Conservation (phyloP, 2,888 invertebrate genomes). For the Plagodis pulveraria region DNA sequence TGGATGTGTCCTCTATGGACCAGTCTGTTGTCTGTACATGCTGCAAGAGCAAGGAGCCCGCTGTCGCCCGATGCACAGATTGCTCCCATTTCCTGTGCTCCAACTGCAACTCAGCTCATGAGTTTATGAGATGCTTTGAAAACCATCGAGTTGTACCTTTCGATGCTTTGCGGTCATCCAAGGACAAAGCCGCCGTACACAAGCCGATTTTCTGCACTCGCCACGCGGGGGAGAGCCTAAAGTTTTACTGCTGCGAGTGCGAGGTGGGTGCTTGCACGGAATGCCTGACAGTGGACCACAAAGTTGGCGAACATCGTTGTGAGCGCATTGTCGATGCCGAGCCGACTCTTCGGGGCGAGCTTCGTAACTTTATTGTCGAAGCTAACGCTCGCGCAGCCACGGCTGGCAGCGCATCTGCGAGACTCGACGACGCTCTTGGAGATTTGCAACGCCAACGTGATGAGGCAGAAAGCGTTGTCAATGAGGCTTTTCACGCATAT, state of each 20-base stretch:
- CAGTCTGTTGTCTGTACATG: conserved; percentile 93
- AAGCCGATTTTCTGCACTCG: conserved; percentile 94
- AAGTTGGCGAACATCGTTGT: conserved; percentile 92
- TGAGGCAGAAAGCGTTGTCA: conserved; percentile 92
- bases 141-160: conserved; percentile 96
- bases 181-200: conserved; percentile 93
- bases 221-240: conserved; percentile 93
- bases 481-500: conserved; percentile 91
- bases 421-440: conserved; percentile 91
- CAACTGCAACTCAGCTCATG: conserved; percentile 97
- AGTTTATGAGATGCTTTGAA: conserved; percentile 98
- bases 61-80: conserved; percentile 96
- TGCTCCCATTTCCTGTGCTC: conserved; percentile 97
- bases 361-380: conserved; percentile 90
- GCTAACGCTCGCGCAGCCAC: conserved; percentile 90
- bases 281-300: conserved; percentile 93
- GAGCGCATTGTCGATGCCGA: conserved; percentile 93
- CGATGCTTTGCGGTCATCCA: conserved; percentile 92
- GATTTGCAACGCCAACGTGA: conserved; percentile 95
- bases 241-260: conserved; percentile 95
- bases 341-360: conserved; percentile 90
- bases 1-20: conserved; percentile 92
- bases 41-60: conserved; percentile 97
- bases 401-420: conserved; percentile 90
- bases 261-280: conserved; percentile 95